Base-by-base conservation (phyloP, 1,140 invertebrate species). In the Mamestra configurata region DNA sequence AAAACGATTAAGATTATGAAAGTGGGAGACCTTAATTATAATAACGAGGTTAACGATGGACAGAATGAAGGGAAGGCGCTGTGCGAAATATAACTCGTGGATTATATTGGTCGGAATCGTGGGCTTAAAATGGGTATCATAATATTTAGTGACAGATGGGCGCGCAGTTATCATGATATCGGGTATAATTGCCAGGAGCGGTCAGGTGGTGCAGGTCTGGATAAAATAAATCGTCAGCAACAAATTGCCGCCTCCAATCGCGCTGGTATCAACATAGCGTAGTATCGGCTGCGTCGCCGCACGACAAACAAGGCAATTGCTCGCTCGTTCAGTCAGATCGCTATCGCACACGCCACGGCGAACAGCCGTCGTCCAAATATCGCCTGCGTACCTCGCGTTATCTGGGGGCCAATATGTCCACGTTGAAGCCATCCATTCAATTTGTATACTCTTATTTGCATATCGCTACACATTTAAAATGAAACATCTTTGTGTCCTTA, bases 251-350 rank as follows among this genome's bases (percentile, higher is more conserved):
- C 79, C 82, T 86, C 79, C 87, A 79, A 85, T 79, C 40, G 7
- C 40, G 68, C 18, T 70, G 20, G 55, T 80, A 76, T 76, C 73
- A 76, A 31, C 55, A 64, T 43, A 76, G 37, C 55, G 73, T 49
- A 31, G 55, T 68, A 66, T 81, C 77, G 75, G 59, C 20, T 49
- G 78, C 80, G 83, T 86, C 83, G 61, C 61, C 84, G 82, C 83
- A 88, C 84, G 87, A 92, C 91, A 93, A 92, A 93, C 90, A 90
- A 91, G 91, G 88, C 89, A 92, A 92, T 92, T 93, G 86, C 79
- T 82, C 78, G 84, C 51, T 68, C 85, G 64, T 84, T 80, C 78
- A 80, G 77, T 82, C 22, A 87, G 91, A 92, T 92, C 82, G 82
- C 82, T 86, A 91, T 91, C 90, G 80, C 78, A 76, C 89, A 90